Percentiles rank a stretch among this genome's conserved stretches.
phyloP scores from a whole-genome alignment of 2,888 invertebrate genomes.

The Melanophora roralis region DNA sequence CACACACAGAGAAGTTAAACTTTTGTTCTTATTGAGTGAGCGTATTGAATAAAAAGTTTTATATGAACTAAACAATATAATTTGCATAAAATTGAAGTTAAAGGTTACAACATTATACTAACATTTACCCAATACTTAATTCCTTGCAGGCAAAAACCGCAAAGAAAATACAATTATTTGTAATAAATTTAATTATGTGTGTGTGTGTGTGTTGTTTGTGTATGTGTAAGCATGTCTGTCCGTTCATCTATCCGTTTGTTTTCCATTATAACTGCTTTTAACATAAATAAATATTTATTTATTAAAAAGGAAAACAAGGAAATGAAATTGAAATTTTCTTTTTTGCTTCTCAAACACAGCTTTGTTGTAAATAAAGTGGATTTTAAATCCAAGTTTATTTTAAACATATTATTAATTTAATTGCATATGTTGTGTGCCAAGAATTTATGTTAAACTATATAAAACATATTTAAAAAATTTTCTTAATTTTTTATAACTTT shows the following conservation, averaged over 20 bases:
- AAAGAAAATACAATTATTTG: slow-evolving; percentile 18
- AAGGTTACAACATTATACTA: slow-evolving; percentile 75
- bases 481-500: too few species aligned
- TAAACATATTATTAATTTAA: slow-evolving; percentile 74
- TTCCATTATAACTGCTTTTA: slow-evolving; percentile 42
- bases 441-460: too few species aligned
- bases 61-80: slow-evolving; percentile 70
- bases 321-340: slow-evolving; percentile 48
- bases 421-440: slow-evolving; percentile 7
- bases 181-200: slow-evolving; percentile 33
- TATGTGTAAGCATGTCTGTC: not conserved
- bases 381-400: slow-evolving; percentile 35
- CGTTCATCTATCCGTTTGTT: slow-evolving; percentile 7
- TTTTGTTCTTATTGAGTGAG: not conserved
- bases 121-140: slow-evolving; percentile 71
- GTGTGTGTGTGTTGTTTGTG: slow-evolving; percentile 1
- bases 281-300: slow-evolving; percentile 56
- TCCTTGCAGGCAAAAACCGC: not conserved
- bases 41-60: slow-evolving; percentile 38
- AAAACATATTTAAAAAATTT: too few species aligned
- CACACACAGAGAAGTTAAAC: not conserved
- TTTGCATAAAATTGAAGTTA: slow-evolving; percentile 78
- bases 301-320: slow-evolving; percentile 32
- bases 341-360: slow-evolving; percentile 3
- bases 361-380: not conserved